Evolutionary conservation across 2,797 vertebrate species (phyloP).

Genomic region (Spea hammondii): DNA sequence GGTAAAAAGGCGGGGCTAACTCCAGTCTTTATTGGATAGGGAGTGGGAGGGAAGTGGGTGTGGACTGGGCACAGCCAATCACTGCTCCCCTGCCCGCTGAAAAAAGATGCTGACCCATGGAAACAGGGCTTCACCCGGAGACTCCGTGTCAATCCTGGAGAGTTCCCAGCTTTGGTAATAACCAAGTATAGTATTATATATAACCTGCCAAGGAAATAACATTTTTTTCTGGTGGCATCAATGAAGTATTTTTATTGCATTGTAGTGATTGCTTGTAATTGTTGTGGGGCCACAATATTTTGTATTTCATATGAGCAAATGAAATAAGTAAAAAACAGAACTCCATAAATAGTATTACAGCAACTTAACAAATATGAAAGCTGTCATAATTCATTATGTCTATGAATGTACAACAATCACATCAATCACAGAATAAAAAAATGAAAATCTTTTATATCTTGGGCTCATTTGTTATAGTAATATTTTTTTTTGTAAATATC

Average conservation of each 20-base stretch:
- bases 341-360: conserved; percentile 30
- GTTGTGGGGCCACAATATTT: conserved; percentile 25
- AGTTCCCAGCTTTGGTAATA: background rate
- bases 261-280: conserved; percentile 23
- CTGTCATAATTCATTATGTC: conserved; percentile 43
- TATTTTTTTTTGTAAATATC: too few species aligned
- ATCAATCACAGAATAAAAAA: conserved; percentile 42
- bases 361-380: conserved; percentile 33
- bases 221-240: conserved; percentile 44
- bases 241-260: conserved; percentile 33
- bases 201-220: conserved; percentile 46
- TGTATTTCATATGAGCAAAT: conserved; percentile 30
- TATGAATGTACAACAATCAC: conserved; percentile 47
- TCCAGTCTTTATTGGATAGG: too few species aligned
- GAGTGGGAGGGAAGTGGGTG: too few species aligned
- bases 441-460: conserved; percentile 37
- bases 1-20: too few species aligned
- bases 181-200: conserved; percentile 27
- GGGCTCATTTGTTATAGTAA: too few species aligned
- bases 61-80: too few species aligned
- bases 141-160: too few species aligned
- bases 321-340: conserved; percentile 17
- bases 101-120: too few species aligned
- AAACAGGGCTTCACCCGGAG: too few species aligned
- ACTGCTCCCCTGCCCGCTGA: too few species aligned